Base-by-base conservation (phyloP, 1,140 invertebrate genomes). In the Drosophila aff. region DNA sequence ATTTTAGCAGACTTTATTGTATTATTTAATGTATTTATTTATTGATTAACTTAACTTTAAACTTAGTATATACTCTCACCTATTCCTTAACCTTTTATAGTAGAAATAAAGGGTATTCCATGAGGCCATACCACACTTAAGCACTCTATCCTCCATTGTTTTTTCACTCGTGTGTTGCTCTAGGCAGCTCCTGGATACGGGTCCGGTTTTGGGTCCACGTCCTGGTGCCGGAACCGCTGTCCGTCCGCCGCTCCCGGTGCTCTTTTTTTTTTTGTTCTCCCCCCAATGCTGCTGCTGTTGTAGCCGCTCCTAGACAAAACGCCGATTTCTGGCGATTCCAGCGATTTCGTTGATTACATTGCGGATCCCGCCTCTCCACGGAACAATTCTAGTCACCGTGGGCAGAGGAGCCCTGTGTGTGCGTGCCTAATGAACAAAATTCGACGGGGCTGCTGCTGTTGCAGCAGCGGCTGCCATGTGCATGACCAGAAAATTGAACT, bases 401-500 rank as follows among this genome's bases (percentile, higher is more conserved):
- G 66, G 26, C 71, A 59, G 69, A 43, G 69, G 33, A 26, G 16
- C n/a, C 49, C 31, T 58, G 33, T 73, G 63, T 76, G 64, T 71
- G 76, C 76, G 76, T 79, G 76, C 75, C 76, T 79, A 79, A 79
- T 79, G 76, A 79, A 79, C 76, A 79, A 79, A 79, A 79, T 79
- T 78, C 66, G 50, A 63, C 63, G 81, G 69, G 63, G 81, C 59
- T 73, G 66, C 62, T 69, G 71, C 75, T 60, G 76, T 50, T 69
- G 66, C 68, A 66, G 76, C 76, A 80, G 67, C 76, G 85, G 73
- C 81, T 77, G 84, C 73, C 61, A 87, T 90, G 84, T 87, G 85
- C 84, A 90, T 87, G 85, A 87, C 84, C 84, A 87, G 84, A 87
- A 87, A 87, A 87, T 87, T 87, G 85, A 90, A 84, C 85, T 68